These are phyloP conservation scores for Mastomys natalensis DNA, from an alignment of 2,113 vertebrate species.

Conservation along the genomic window DNA sequence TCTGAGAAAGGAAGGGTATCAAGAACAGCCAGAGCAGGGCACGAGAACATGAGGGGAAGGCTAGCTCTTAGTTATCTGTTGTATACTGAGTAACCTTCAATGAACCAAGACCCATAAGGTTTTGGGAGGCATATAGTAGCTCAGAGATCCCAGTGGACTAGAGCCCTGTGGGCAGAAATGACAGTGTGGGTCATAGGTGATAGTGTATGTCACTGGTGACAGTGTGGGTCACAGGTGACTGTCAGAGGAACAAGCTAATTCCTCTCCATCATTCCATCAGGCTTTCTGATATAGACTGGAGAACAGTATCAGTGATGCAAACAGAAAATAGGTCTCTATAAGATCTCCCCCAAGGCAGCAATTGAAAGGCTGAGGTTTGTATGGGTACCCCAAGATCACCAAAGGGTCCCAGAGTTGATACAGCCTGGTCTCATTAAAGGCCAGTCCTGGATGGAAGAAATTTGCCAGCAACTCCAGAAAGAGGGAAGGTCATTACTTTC, in stretches of 20 bases:
- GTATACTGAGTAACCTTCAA: background rate
- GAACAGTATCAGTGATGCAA: background rate
- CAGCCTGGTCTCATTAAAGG: background rate
- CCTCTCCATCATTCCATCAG: rapidly evolving
- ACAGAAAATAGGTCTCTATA: background rate
- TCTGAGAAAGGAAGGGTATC: background rate
- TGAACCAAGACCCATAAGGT: background rate
- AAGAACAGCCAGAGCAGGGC: background rate
- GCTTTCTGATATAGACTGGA: background rate
- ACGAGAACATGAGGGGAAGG: background rate
- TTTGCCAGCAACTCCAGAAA: background rate
- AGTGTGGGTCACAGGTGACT: background rate
- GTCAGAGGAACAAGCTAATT: background rate
- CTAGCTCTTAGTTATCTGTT: background rate
- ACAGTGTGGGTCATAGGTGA: background rate
- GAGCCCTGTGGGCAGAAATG: background rate
- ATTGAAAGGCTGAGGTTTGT: background rate
- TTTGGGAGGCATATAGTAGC: background rate
- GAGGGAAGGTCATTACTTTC: background rate
- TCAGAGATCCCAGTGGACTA: background rate
- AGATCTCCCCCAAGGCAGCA: background rate
- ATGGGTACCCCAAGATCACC: background rate
- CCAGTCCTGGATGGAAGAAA: background rate
- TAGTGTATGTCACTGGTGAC: background rate
- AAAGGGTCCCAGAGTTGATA: background rate